Evolutionary conservation across 2,797 vertebrate species (phyloP), one percentile per base, ranked within the genome.

Genomic region (Danio jaintianensis): DNA sequence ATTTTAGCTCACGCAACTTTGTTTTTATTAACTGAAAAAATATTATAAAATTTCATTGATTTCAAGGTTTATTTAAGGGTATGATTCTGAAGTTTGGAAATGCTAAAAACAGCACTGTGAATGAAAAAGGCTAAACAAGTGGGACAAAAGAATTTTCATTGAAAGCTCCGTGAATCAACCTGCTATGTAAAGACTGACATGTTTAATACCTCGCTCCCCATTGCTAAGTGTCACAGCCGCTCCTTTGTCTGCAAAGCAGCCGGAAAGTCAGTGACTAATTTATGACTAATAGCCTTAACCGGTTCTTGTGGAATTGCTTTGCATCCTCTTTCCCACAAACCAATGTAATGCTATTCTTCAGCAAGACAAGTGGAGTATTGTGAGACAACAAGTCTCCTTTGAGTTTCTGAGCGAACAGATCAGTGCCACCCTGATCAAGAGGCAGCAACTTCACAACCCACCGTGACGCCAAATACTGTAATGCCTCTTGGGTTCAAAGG

Each of bases 401-500:
- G 73, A 84, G 84, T 53, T 20, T 16, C 79, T 66, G 52, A 70
- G 42, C 18, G 73, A 83, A 84, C 73, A 84, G 76, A 87, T 78
- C 55, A 61, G 80, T 38, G 73, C 68, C 67, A 71, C 78, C 72
- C 72, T 63, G 73, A 86, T 74, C 50, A 64, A 76, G 72, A 45
- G 78, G 66, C 53, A 73, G 61, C 47, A 58, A 22, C 87, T 86
- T 85, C 85, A 86, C 10, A 6, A 66, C 69, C 11, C 7, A 58
- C 55, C 15, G 36, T 69, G 79, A 76, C 77, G 48, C 59, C 69
- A 83, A 80, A 87, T 85, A 85, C 80, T 82, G 64, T 84, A 80
- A 85, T 72, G 55, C 80, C 87, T 86, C 73, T 87, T 85, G 84
- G 71, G 87, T 83, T 82, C 81, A 79, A 83, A 80, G 69, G 84